Percentiles rank a stretch among this genome's conserved stretches.
These are phyloP conservation scores for Eupithecia insigniata DNA, from an alignment of 2,888 invertebrate species.

Conservation along the genomic window DNA sequence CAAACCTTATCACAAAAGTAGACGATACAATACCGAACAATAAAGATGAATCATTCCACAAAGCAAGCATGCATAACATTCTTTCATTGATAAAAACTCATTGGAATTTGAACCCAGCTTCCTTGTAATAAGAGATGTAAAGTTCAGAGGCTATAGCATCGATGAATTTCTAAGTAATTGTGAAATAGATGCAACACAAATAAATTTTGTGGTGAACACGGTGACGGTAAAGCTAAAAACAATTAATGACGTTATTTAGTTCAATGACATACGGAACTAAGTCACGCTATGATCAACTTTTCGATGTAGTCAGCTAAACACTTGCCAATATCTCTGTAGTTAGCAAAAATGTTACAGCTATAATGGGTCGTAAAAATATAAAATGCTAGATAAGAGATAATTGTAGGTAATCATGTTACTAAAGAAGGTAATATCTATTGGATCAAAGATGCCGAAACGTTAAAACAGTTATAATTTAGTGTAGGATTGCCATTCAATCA, in stretches of 20 bases:
- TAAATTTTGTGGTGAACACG: conserved; percentile 8
- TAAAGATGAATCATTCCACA: conserved; percentile 21
- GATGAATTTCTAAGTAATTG: conserved; percentile 37
- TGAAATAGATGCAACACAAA: conserved; percentile 26
- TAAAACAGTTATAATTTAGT: conserved; percentile 28
- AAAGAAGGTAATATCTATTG: conserved; percentile 1
- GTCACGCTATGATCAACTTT: background rate
- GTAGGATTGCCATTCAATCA: conserved; percentile 28
- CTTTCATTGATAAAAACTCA: conserved; percentile 45
- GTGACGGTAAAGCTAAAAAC: conserved; percentile 8
- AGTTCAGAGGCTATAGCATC: conserved; percentile 22
- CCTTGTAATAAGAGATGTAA: conserved; percentile 23
- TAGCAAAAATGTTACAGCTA: background rate
- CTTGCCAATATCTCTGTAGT: background rate
- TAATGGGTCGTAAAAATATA: background rate
- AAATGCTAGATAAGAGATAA: background rate
- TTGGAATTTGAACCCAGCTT: conserved; percentile 49
- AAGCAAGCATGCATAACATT: conserved; percentile 46
- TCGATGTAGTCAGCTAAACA: background rate
- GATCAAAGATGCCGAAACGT: conserved; percentile 29
- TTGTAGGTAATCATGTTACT: conserved; percentile 16
- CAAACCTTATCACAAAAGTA: conserved; percentile 11
- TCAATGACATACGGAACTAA: background rate
- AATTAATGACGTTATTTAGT: background rate
- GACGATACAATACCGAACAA: conserved; percentile 21